phyloP scores from a whole-genome alignment of 2,797 vertebrate genomes.

The Clarias pachynema region DNA sequence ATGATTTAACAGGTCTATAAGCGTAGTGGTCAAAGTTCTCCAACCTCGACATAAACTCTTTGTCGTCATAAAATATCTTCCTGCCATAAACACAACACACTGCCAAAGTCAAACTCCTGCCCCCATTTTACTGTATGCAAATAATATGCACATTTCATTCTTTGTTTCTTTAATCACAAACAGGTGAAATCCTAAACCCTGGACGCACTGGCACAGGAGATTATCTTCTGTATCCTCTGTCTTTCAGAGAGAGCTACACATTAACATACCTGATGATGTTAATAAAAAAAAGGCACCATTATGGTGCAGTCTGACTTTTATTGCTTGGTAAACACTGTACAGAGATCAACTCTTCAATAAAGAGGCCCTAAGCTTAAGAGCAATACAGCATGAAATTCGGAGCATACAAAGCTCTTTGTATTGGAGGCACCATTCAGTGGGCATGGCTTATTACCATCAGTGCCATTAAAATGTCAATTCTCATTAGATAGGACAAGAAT shows the following conservation, averaged over 20 bases:
- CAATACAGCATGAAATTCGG: slow-evolving; percentile 29
- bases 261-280: slow-evolving; percentile 62
- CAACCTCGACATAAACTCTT: neutral
- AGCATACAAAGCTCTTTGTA: slow-evolving; percentile 10
- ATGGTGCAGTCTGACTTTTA: slow-evolving; percentile 63
- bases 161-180: slow-evolving; percentile 55
- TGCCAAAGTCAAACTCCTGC: slow-evolving; percentile 8
- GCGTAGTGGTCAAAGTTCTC: slow-evolving; percentile 19
- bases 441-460: neutral
- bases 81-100: neutral
- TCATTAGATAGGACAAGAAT: neutral
- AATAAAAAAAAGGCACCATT: slow-evolving; percentile 56
- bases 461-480: neutral
- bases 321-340: slow-evolving; percentile 70
- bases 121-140: slow-evolving; percentile 51
- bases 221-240: slow-evolving; percentile 30
- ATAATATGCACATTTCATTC: slow-evolving; percentile 64
- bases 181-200: slow-evolving; percentile 71
- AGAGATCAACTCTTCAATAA: slow-evolving; percentile 72
- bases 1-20: slow-evolving; percentile 16
- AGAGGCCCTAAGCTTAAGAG: slow-evolving; percentile 58
- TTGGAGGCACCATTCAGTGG: slow-evolving; percentile 6
- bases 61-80: neutral
- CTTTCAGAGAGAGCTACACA: slow-evolving; percentile 64
- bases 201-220: slow-evolving; percentile 49